Evolutionary conservation across 2,888 invertebrate species (phyloP), one percentile per base, ranked within the genome.

Genomic region (Pandemis cinnamomeana): DNA sequence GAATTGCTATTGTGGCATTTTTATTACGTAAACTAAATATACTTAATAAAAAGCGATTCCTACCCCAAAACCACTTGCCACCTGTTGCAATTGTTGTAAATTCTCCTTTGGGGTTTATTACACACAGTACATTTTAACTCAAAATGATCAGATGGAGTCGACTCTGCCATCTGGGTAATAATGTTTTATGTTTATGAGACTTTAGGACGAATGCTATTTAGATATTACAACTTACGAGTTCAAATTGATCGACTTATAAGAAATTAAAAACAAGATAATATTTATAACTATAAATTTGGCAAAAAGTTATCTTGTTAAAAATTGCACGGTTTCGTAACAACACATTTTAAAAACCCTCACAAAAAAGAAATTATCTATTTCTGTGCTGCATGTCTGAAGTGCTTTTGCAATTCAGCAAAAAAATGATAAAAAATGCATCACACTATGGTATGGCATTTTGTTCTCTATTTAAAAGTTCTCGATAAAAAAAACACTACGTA

Each of bases 31-130:
- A 71, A 48, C 48, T 0, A 15, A 66, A 10, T 20, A 27, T 27
- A 61, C 61, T 46, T 46, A 4, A 46, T 11, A 11, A 46, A 7
- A 60, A 60, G 41, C 61, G 11, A 13, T 36, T 36, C 13, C n/a
- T 13, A 4, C 7, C 11, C 20, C 11, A 11, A 64, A 36, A 1
- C 10, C 11, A 7, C 13, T 27, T 3, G 63, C 0, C 64, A 64
- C 64, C 64, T 66, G 66, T 66, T 66, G 66, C 48, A 51, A 27
- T n/a, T 51, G 5, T 13, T 13, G 20, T 15, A 55, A 20, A 55
- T 55, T 2, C 20, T 15, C 3, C 8, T 55, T 55, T 55, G 13
- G 53, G 1, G 7, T 55, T 7, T 8, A 55, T 15, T 6, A 48
- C 2, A 48, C 10, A 51, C n/a, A n/a, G 51, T 6, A 51, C 11